These are phyloP conservation scores for Mimachlamys varia DNA, from an alignment of 2,888 invertebrate species.

Conservation along the genomic window DNA sequence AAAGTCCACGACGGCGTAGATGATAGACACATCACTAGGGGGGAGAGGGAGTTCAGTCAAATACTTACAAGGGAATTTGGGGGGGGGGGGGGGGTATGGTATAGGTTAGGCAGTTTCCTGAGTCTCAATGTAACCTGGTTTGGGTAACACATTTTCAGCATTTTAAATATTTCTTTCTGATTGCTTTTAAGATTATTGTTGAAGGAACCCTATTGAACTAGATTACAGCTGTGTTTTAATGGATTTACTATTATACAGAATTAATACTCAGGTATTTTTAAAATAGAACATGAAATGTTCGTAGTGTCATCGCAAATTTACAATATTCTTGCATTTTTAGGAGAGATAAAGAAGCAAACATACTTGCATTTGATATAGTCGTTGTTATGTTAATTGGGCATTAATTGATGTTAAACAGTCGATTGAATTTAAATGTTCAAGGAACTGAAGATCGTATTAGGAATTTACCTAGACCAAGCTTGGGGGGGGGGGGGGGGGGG, in stretches of 20 bases:
- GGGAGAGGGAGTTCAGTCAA: neutral
- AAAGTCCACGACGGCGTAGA: slow-evolving; percentile 36
- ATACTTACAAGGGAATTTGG: neutral
- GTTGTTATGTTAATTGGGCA: neutral
- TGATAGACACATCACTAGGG: neutral
- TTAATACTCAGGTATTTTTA: too few species aligned
- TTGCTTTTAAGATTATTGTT: too few species aligned
- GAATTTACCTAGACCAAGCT: neutral
- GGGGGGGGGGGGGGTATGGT: neutral
- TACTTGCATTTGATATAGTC: neutral
- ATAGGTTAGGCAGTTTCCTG: too few species aligned
- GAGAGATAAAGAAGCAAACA: neutral
- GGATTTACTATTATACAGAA: too few species aligned
- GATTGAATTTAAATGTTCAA: neutral
- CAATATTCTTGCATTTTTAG: neutral
- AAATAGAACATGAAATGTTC: too few species aligned
- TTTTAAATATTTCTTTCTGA: too few species aligned
- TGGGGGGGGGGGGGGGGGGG: too few species aligned
- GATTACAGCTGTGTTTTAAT: too few species aligned
- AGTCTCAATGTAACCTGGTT: too few species aligned
- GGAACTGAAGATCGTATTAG: neutral
- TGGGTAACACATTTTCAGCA: too few species aligned
- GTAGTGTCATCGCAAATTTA: too few species aligned
- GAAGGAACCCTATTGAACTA: too few species aligned
- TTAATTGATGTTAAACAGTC: neutral